Percentiles rank a stretch among this genome's conserved stretches.
Evolutionary conservation across 2,113 vertebrate genomes (phyloP).

Genomic region (Paradoxurus hermaphroditus): DNA sequence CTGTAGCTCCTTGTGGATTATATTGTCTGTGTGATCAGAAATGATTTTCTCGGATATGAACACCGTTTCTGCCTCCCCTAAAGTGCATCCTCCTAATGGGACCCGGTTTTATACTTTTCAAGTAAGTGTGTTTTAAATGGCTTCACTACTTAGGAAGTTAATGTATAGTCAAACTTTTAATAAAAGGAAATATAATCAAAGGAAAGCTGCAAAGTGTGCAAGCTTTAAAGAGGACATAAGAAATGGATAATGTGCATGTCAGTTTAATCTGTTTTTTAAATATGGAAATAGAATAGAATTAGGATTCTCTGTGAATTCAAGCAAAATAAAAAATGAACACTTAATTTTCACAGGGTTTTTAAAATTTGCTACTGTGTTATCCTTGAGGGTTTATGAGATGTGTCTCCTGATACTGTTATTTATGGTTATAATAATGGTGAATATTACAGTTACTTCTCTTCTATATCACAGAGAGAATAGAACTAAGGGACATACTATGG

Average conservation of each 20-base stretch:
- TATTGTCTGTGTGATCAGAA: constrained; percentile 85
- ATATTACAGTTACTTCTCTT: constrained; percentile 8
- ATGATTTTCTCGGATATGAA: constrained; percentile 99
- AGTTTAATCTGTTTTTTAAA: constrained; percentile 50
- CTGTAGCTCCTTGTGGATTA: constrained; percentile 87
- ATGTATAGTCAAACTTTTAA: constrained; percentile 73
- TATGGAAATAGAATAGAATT: constrained; percentile 8
- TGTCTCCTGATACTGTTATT: constrained; percentile 8
- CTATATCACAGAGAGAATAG: constrained; percentile 24
- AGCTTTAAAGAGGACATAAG: constrained; percentile 50
- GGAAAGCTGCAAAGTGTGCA: constrained; percentile 47
- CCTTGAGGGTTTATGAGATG: constrained; percentile 23
- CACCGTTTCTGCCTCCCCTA: constrained; percentile 94
- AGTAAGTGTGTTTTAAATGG: constrained; percentile 88
- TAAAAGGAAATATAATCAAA: constrained; percentile 51
- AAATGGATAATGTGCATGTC: constrained; percentile 36
- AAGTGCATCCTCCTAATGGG: constrained; percentile 97
- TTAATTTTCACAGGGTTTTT: constrained; percentile 50
- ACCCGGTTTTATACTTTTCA: constrained; percentile 98
- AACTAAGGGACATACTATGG: constrained; percentile 30
- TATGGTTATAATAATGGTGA: constrained; percentile 25
- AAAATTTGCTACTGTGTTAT: constrained; percentile 14
- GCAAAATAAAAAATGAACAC: constrained; percentile 33
- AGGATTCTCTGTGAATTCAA: constrained; percentile 53
- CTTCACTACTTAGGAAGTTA: constrained; percentile 60